Evolutionary conservation across 2,888 invertebrate species (phyloP), one percentile per base, ranked within the genome.

Genomic region (Plebejus melissa): DNA sequence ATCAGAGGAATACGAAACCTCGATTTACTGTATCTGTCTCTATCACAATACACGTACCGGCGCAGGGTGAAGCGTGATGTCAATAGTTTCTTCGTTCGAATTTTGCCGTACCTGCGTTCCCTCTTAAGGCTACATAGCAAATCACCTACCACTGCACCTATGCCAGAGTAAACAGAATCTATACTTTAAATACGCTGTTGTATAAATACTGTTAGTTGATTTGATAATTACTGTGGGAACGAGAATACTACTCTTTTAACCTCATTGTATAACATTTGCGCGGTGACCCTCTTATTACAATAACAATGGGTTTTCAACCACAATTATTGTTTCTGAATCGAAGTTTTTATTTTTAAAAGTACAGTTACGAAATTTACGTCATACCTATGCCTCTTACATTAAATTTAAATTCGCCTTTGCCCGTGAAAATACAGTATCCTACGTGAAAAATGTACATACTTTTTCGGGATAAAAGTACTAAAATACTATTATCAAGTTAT

Each of bases 211-310:
- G 60, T 60, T 60, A 28, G 46, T 46, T 46, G 46, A 70, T 70
- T 70, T 41, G 22, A 70, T 38, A 70, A 41, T 70, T 70, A 70
- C 41, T 46, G 71, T 71, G 71, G 46, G 50, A 71, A 71, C 41
- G 46, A 71, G 13, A 71, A 50, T 46, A 71, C 50, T 22, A 16
- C 70, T 70, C 70, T 70, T 70, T 70, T 41, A 41, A 70, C 70
- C 70, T 46, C 71, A 28, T 71, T 71, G 41, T 41, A 11, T 38
- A 22, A 41, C 50, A 46, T 50, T 71, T 71, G 71, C 46, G 46
- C 13, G 41, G 71, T 71, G 71, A 71, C 46, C 71, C 71, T 50
- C 28, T 71, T 71, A 71, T 71, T 28, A 28, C n/a, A 46, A 70
- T 60, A 60, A 60, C 60, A 60, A 60, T 60, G 60, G 28, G 60